Evolutionary conservation across 2,797 vertebrate species (phyloP), one percentile per base, ranked within the genome.

Genomic region (Anas flavirostris): DNA sequence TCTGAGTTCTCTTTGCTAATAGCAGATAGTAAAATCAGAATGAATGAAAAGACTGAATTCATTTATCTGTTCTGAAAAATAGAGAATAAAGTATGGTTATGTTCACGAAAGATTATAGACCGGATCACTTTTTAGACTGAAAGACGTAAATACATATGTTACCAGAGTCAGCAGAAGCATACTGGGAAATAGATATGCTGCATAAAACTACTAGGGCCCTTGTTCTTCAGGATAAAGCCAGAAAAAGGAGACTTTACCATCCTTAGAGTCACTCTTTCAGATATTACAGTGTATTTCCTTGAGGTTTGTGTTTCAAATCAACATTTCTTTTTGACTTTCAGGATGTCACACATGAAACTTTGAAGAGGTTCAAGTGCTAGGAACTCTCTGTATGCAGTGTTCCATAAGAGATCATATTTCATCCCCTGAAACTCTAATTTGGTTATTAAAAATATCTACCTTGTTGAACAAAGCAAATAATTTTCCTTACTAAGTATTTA

Each of bases 381-480:
- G 46, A 90, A 4, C 23, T 55, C 59, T 9, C 25, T 10, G 25
- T 18, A 10, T 0, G 1, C 1, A 29, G 52, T 31, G 60, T 43
- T 23, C 70, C 18, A 1, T 4, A 31, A 55, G 52, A 48, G n/a
- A 67, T 8, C 3, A 4, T 7, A 3, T 39, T 86, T 53, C 2
- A 26, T 74, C 21, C 56, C 29, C 48, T 5, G 5, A 59, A 76
- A 9, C 5, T 9, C 15, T 5, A 44, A 74, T 70, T 50, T 29
- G 33, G 18, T 19, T 53, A 7, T 75, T 67, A 2, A 62, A 79
- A 84, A n/a, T 8, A 11, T 68, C 62, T 63, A 2, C 29, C 17
- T 16, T 63, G 16, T 46, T 68, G 70, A 66, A 41, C 7, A 76
- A 76, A 82, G 37, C 18, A 31, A 9, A 33, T 1, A 44, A 8